These are phyloP conservation scores for Glossophaga mutica DNA, from an alignment of 2,797 vertebrate species.

Conservation along the genomic window DNA sequence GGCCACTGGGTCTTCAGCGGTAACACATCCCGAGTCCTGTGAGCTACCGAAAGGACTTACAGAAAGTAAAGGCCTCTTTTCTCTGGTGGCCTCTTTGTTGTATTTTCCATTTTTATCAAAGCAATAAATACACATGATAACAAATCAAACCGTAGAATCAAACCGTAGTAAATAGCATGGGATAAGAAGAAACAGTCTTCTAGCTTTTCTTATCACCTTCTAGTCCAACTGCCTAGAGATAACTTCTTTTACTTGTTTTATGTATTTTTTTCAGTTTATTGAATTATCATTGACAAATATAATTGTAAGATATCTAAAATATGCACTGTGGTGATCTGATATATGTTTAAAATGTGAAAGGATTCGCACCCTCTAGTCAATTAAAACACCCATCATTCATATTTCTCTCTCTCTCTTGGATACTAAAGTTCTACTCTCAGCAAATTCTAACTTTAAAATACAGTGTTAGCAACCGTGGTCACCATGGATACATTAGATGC, in stretches of 20 bases:
- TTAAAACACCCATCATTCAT: background rate
- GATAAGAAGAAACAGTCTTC: background rate
- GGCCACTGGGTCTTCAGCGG: accelerated
- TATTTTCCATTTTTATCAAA: background rate
- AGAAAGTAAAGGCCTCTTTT: background rate
- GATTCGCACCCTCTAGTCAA: background rate
- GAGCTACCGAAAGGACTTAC: background rate
- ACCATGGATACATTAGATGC: background rate
- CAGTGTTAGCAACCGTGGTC: background rate
- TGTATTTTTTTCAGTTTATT: background rate
- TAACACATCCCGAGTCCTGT: accelerated
- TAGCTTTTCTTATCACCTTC: background rate
- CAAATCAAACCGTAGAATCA: background rate
- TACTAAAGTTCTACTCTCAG: background rate
- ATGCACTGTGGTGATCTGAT: background rate
- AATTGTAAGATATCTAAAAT: background rate
- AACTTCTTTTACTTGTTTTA: background rate
- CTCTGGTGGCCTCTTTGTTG: background rate
- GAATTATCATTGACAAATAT: background rate
- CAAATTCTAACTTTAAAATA: background rate
- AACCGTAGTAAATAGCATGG: background rate
- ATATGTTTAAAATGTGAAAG: background rate
- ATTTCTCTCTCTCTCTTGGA: background rate
- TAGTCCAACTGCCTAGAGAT: background rate
- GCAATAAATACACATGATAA: background rate